Percentiles rank a stretch among this genome's conserved stretches.
phyloP scores from a whole-genome alignment of 2,888 invertebrate species.

The Leptogaster cylindrica region DNA sequence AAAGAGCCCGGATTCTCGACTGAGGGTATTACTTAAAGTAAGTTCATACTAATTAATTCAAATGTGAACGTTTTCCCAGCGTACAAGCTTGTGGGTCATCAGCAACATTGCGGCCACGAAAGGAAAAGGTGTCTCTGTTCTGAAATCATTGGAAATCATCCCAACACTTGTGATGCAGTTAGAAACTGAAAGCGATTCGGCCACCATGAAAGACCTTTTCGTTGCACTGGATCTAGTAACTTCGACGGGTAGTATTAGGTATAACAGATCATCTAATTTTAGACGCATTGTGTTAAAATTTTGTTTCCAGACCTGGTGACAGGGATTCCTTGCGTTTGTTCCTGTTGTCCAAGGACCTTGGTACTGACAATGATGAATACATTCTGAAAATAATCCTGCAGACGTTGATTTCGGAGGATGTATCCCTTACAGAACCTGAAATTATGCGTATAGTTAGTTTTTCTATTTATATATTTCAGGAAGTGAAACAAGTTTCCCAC shows the following conservation, averaged over 20 bases:
- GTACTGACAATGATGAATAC: constrained; percentile 51
- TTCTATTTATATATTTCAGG: background rate
- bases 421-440: background rate
- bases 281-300: background rate
- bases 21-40: constrained; percentile 49
- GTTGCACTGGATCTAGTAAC: constrained; percentile 53
- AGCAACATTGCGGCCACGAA: constrained; percentile 56
- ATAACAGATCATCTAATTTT: background rate
- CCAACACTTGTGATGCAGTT: constrained; percentile 55
- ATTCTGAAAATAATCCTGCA: constrained; percentile 54
- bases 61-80: constrained; percentile 40
- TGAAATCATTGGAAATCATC: constrained; percentile 57
- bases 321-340: constrained; percentile 48
- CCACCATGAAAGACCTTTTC: constrained; percentile 55
- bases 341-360: constrained; percentile 51
- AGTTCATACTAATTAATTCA: background rate
- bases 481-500: background rate
- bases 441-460: background rate
- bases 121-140: constrained; percentile 51
- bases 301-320: constrained; percentile 46
- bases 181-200: constrained; percentile 44
- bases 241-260: constrained; percentile 24
- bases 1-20: constrained; percentile 51
- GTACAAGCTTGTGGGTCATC: constrained; percentile 57
- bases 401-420: background rate